phyloP scores from a whole-genome alignment of 2,888 invertebrate species.

The Troilus luridus region DNA sequence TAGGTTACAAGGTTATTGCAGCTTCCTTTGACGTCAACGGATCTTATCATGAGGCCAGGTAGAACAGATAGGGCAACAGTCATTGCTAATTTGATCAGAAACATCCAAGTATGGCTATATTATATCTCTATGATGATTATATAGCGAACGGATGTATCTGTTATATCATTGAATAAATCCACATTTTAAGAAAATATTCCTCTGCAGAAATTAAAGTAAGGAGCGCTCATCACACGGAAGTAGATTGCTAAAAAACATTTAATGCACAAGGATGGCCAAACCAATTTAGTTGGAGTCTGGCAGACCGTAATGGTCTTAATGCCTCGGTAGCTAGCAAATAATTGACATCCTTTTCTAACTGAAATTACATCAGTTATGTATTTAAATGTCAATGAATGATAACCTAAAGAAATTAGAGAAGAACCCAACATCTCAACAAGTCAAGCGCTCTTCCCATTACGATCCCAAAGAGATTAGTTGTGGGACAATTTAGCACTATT shows the following conservation, averaged over 20 bases:
- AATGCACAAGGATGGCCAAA: not conserved
- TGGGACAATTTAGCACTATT: too few species aligned
- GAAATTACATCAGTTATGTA: not conserved
- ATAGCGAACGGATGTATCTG: not conserved
- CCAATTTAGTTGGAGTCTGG: not conserved
- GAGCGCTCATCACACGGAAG: too few species aligned
- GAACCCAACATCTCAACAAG: not conserved
- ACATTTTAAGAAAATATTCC: not conserved
- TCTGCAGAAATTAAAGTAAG: not conserved
- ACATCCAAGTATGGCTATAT: constrained; percentile 20
- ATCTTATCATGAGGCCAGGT: constrained; percentile 52
- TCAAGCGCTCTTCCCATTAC: not conserved
- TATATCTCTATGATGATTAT: not conserved
- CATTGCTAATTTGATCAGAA: constrained; percentile 27
- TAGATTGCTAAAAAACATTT: not conserved
- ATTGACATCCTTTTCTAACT: not conserved
- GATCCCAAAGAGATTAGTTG: not conserved
- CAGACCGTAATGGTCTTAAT: not conserved
- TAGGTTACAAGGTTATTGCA: constrained; percentile 53
- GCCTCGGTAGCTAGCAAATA: not conserved
- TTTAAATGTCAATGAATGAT: not conserved
- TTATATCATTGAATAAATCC: not conserved
- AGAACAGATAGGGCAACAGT: constrained; percentile 1
- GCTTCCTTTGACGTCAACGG: constrained; percentile 60
- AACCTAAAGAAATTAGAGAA: not conserved